Base-by-base conservation (phyloP, 1,140 invertebrate genomes). In the Hydropsyche tenuis region DNA sequence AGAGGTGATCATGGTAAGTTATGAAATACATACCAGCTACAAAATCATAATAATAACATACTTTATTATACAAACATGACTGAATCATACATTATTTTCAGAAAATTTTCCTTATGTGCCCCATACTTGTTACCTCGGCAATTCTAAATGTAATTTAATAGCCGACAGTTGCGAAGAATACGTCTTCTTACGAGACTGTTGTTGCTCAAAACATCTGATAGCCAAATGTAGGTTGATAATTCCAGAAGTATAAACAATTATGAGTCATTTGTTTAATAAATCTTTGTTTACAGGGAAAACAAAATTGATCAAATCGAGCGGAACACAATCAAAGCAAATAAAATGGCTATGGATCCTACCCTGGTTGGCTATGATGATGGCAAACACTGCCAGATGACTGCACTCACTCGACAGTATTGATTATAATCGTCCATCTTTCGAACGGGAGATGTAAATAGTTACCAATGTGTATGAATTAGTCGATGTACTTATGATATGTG, bases 21-120 rank as follows among this genome's bases (percentile, higher is more conserved):
- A 48, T 23, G 20, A 16, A 30, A 22, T 20, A 4, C 6, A 16
- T 43, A 43, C 16, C 23, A 14, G 11, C 1, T 60, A 60, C 77
- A 81, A 14, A 56, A 11, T 73, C 69, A 37, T 53, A 30, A 65
- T 66, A 20, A 37, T 37, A 9, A 4, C 1, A 18, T 27, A 60
- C 12, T 25, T 53, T 51, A 6, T 16, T 20, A 20, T 53, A 53
- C 1, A 46, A n/a, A 4, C 3, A 16, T 20, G 22, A 20, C 7
- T 53, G 18, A 1, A 3, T 53, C 11, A 53, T 53, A 6, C n/a
- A 53, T 53, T 43, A 22, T 53, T 82, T 81, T 81, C 82, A 85
- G 90, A 91, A 82, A 85, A 86, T 23, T 88, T 91, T 77, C 87
- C 87, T 18, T 92, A 89, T 82, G 85, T 91, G 69, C 87, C 89